A percentile compares a stretch with the other conserved stretches of the same genome.
Conservation (phyloP, 2,888 invertebrate genomes). For the Limnephilus marmoratus region DNA sequence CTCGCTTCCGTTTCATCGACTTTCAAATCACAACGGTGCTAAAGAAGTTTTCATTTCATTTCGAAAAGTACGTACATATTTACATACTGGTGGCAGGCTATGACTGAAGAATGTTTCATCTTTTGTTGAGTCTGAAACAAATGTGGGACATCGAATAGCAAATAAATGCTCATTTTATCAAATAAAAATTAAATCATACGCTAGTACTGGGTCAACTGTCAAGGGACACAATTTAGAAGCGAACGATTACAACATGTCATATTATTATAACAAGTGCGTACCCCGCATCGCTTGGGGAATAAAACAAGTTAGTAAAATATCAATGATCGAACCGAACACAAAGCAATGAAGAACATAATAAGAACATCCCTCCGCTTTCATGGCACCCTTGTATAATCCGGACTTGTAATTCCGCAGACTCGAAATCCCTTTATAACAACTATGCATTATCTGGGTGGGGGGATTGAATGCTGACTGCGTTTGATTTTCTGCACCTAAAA, state of each 20-base stretch:
- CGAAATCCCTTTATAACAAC: constrained; percentile 43
- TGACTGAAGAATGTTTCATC: no score
- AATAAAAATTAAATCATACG: neutral
- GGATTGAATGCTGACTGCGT: neutral
- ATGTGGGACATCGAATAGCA: no score
- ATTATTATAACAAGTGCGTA: neutral
- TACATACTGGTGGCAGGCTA: no score
- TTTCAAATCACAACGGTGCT: no score
- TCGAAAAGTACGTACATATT: no score
- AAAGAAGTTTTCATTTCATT: no score
- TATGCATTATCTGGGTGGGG: constrained; percentile 18
- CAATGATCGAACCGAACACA: neutral
- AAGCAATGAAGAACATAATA: neutral
- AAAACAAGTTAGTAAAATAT: constrained; percentile 5
- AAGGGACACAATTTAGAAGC: neutral
- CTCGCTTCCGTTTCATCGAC: no score
- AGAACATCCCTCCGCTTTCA: constrained; percentile 8
- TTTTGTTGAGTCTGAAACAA: no score
- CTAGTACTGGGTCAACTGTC: neutral
- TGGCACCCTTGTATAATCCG: constrained; percentile 27
- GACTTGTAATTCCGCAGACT: constrained; percentile 15
- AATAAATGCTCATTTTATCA: neutral
- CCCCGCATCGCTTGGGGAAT: neutral
- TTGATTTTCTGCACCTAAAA: constrained; percentile 20
- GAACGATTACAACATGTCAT: neutral